These are phyloP conservation scores for Lacerta viridis DNA, from an alignment of 2,797 vertebrate species.

Conservation along the genomic window DNA sequence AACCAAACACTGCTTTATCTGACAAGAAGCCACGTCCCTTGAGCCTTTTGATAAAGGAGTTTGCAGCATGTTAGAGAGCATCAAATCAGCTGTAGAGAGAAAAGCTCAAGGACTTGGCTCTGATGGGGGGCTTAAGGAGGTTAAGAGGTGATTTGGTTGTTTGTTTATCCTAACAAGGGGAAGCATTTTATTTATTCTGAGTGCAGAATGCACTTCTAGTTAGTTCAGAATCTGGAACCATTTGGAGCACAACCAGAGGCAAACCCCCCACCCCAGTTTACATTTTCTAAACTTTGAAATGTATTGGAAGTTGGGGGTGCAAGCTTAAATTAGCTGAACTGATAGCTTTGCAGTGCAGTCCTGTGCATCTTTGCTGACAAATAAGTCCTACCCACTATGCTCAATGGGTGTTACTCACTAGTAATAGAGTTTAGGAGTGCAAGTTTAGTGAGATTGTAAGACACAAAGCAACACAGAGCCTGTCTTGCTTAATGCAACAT, in stretches of 20 bases:
- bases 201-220: not conserved
- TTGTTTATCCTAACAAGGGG: not conserved
- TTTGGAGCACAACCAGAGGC: not conserved
- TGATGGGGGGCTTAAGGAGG: not conserved
- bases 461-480: too few relatives aligned
- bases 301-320: not conserved
- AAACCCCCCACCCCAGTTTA: not conserved
- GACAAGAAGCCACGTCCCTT: slow-evolving; percentile 7
- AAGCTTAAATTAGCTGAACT: slow-evolving; percentile 13
- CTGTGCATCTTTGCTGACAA: too few relatives aligned
- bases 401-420: too few relatives aligned
- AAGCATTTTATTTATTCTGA: not conserved
- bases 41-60: slow-evolving; percentile 23
- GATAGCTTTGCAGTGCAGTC: not conserved
- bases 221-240: not conserved
- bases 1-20: slow-evolving; percentile 19
- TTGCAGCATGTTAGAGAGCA: slow-evolving; percentile 8
- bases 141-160: not conserved
- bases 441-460: too few relatives aligned
- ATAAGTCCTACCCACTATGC: too few relatives aligned
- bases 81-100: slow-evolving; percentile 7
- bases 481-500: too few relatives aligned
- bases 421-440: too few relatives aligned
- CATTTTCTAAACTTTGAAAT: not conserved
- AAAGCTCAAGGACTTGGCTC: not conserved